Evolutionary conservation across 2,888 invertebrate genomes (phyloP).

Genomic region (Electrophaes corylata): DNA sequence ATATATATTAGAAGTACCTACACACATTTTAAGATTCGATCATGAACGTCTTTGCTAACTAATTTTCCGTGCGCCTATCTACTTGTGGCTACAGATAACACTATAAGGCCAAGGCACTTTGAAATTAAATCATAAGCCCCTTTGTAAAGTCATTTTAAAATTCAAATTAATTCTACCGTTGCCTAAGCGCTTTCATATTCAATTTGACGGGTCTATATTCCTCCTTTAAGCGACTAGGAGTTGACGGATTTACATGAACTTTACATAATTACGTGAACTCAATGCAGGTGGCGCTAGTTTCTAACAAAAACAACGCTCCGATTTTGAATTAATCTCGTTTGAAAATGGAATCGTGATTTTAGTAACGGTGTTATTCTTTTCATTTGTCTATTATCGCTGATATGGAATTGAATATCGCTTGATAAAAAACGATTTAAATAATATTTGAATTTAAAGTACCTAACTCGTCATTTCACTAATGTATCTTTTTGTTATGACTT

Average conservation of each 20-base stretch:
- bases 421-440: no score
- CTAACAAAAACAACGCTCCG: slow-evolving; percentile 30
- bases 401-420: no score
- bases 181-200: slow-evolving; percentile 47
- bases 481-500: no score
- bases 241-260: slow-evolving; percentile 59
- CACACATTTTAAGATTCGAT: no score
- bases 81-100: background rate
- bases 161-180: slow-evolving; percentile 45
- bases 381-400: no score
- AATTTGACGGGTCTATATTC: slow-evolving; percentile 49
- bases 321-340: slow-evolving; percentile 27
- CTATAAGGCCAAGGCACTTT: background rate
- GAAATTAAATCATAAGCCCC: slow-evolving; percentile 29
- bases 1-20: no score
- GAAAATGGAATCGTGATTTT: slow-evolving; percentile 12
- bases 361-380: background rate
- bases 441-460: no score
- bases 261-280: slow-evolving; percentile 56
- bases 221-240: slow-evolving; percentile 39
- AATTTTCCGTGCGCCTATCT: no score
- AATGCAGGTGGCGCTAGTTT: slow-evolving; percentile 40
- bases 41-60: no score
- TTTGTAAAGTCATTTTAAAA: slow-evolving; percentile 44
- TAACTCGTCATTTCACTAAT: no score